These are phyloP conservation scores for Cyrtodaria siliqua DNA, from an alignment of 2,888 invertebrate species.

Conservation along the genomic window DNA sequence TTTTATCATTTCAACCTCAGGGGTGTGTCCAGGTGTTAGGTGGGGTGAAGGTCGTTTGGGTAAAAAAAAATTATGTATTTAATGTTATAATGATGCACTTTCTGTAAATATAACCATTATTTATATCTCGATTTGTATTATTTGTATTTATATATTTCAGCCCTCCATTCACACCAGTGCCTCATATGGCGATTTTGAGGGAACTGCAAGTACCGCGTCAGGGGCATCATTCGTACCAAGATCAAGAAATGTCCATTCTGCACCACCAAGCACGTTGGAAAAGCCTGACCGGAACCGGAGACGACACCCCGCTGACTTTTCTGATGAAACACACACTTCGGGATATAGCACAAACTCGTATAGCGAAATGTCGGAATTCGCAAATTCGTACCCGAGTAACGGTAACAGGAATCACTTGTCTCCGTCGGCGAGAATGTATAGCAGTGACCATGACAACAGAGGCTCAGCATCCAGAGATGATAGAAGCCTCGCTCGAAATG, in stretches of 20 bases:
- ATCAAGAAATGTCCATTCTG: conserved; percentile 46
- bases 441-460: neutral
- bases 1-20: no score
- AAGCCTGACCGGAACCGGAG: conserved; percentile 49
- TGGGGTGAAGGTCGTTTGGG: no score
- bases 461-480: neutral
- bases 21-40: no score
- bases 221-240: conserved; percentile 44
- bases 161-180: conserved; percentile 42
- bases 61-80: no score
- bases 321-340: conserved; percentile 57
- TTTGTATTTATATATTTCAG: conserved; percentile 38
- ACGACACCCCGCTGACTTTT: conserved; percentile 27
- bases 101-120: neutral
- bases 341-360: conserved; percentile 69
- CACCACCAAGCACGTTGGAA: conserved; percentile 45
- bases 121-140: neutral
- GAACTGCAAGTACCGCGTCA: conserved; percentile 41
- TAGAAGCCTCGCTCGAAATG: no score
- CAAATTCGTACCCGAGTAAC: neutral
- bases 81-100: no score
- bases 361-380: conserved; percentile 70
- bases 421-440: neutral
- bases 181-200: conserved; percentile 58
- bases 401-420: neutral